Percentiles rank a stretch among this genome's conserved stretches.
Evolutionary conservation across 2,113 vertebrate genomes (phyloP).

Genomic region (Mobula birostris): DNA sequence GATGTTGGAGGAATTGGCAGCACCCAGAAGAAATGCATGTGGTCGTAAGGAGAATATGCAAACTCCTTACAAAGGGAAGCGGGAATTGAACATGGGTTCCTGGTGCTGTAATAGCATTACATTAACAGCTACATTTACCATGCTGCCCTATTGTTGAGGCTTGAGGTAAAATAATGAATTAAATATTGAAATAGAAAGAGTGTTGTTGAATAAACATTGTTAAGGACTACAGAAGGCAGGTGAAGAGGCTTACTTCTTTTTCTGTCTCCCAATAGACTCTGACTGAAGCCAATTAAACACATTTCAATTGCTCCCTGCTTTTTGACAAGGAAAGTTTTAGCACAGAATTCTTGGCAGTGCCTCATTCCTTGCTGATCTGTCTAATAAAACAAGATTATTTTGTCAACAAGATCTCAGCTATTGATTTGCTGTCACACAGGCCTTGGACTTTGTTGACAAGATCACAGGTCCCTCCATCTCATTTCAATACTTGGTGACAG

Average conservation of each 20-base stretch:
- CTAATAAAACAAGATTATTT: constrained; percentile 24
- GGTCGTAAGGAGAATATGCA: too few relatives aligned
- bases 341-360: too few relatives aligned
- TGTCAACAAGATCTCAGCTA: constrained; percentile 18
- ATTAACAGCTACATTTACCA: too few relatives aligned
- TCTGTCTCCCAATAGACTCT: neutral
- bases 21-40: too few relatives aligned
- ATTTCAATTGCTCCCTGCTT: neutral
- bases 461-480: neutral
- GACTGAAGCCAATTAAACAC: neutral
- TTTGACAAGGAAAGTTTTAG: neutral
- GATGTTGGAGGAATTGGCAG: too few relatives aligned
- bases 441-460: neutral
- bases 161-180: neutral
- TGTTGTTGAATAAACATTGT: neutral
- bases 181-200: neutral
- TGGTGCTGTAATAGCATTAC: too few relatives aligned
- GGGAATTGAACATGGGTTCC: too few relatives aligned
- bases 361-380: constrained; percentile 13
- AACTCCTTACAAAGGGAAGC: too few relatives aligned
- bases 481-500: neutral
- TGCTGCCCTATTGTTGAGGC: neutral
- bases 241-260: neutral
- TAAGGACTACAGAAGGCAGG: neutral
- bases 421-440: constrained; percentile 10